These are phyloP conservation scores for Apis florea DNA, from an alignment of 1,140 invertebrate species.

Conservation along the genomic window DNA sequence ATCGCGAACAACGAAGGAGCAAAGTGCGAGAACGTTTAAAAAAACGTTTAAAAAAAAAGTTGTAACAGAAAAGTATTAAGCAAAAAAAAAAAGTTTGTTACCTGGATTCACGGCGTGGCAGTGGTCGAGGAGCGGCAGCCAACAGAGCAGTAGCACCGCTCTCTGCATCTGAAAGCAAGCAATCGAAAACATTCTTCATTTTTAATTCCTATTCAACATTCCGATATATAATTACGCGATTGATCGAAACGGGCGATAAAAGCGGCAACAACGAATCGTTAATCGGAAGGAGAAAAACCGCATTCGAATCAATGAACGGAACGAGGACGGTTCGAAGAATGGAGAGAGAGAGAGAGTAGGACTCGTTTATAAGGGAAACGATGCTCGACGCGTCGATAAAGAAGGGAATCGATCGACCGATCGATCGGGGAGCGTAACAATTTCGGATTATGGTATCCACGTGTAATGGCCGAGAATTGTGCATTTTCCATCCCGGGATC, in stretches of 20 bases:
- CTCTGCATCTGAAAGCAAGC: conserved; percentile 77
- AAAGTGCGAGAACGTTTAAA: neutral
- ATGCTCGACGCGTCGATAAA: neutral
- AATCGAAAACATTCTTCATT: conserved; percentile 31
- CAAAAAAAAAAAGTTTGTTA: conserved; percentile 54
- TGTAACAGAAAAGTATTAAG: neutral
- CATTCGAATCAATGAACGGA: no score
- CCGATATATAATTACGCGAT: conserved; percentile 41
- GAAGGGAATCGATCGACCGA: neutral
- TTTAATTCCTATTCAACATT: conserved; percentile 33
- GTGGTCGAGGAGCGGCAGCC: conserved; percentile 79
- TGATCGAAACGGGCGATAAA: conserved; percentile 23
- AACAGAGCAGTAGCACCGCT: conserved; percentile 78
- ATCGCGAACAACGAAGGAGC: no score
- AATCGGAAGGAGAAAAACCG: no score
- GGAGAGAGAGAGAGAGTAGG: no score
- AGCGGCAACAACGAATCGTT: no score
- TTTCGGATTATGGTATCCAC: conserved; percentile 12
- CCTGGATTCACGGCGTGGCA: conserved; percentile 80
- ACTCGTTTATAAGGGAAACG: no score
- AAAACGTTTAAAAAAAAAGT: neutral
- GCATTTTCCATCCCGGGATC: neutral
- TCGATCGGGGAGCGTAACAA: neutral
- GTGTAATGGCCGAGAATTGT: neutral
- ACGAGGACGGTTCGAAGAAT: no score